Percentiles rank a stretch among this genome's conserved stretches.
phyloP scores from a whole-genome alignment of 2,797 vertebrate genomes.

The Moxostoma hubbsi region DNA sequence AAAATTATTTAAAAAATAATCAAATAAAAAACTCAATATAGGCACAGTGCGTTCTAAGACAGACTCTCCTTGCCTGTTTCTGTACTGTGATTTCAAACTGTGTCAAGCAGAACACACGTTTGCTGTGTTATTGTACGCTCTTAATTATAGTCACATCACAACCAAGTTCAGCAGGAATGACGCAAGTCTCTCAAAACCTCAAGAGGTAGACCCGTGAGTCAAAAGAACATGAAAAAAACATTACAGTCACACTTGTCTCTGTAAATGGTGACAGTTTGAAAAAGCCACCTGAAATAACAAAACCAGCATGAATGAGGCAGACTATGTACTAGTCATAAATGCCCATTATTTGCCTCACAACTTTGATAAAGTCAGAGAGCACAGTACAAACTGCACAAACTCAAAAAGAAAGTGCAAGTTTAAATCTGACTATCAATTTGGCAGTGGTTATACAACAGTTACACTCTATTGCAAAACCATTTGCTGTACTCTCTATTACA shows the following conservation, averaged over 20 bases:
- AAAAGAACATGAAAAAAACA: slow-evolving; percentile 34
- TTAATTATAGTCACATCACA: slow-evolving; percentile 44
- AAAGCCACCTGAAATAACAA: slow-evolving; percentile 7
- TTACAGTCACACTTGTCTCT: background rate
- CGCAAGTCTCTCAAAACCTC: slow-evolving; percentile 40
- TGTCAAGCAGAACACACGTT: slow-evolving; percentile 15
- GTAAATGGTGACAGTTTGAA: slow-evolving; percentile 9
- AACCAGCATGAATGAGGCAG: background rate
- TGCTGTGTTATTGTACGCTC: slow-evolving; percentile 5
- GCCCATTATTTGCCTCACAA: background rate
- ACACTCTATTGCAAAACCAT: background rate
- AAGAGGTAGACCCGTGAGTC: background rate
- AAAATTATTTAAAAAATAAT: background rate
- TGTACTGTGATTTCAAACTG: background rate
- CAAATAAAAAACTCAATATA: background rate
- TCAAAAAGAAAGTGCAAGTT: no score
- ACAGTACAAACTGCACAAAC: no score
- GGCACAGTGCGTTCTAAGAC: slow-evolving; percentile 34
- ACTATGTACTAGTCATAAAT: background rate
- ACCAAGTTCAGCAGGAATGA: slow-evolving; percentile 22
- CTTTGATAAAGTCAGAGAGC: background rate
- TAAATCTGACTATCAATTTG: background rate
- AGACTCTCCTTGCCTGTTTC: background rate
- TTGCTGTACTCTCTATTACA: background rate
- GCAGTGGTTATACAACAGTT: background rate